Evolutionary conservation across 2,888 invertebrate species (phyloP).

Genomic region (Steinernema scapterisci): DNA sequence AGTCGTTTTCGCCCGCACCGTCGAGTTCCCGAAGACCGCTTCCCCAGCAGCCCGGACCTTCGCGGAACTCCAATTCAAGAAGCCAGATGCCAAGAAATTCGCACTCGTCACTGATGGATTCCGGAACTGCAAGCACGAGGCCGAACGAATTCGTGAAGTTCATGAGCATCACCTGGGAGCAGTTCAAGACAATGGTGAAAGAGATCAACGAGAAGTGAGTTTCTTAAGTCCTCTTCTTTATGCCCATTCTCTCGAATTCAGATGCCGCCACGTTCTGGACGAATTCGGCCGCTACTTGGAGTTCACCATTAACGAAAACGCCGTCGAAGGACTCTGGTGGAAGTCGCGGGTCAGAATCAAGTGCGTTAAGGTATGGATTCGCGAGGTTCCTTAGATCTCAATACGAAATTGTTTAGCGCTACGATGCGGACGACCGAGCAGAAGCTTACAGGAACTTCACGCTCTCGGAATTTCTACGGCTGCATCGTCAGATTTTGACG

Average conservation of each 20-base stretch:
- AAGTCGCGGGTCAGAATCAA: constrained; percentile 15
- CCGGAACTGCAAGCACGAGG: constrained; percentile 14
- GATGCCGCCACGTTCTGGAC: constrained; percentile 22
- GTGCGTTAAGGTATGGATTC: background rate
- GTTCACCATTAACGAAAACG: background rate
- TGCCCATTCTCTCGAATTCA: background rate
- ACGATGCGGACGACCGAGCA: constrained; percentile 23
- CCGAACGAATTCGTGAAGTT: constrained; percentile 11
- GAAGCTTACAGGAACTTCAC: constrained; percentile 16
- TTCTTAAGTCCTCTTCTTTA: background rate
- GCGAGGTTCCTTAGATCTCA: background rate
- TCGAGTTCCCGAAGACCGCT: background rate
- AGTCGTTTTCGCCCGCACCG: background rate
- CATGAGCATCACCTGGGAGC: constrained; percentile 1
- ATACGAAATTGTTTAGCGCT: background rate
- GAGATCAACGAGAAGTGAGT: constrained; percentile 19
- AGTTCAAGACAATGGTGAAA: constrained; percentile 2
- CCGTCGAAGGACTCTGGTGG: constrained; percentile 24
- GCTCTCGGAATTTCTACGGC: background rate
- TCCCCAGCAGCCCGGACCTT: background rate
- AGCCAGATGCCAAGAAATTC: background rate
- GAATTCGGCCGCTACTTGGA: constrained; percentile 17
- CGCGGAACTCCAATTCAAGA: no score
- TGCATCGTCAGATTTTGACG: constrained; percentile 15
- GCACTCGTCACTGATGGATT: background rate